Evolutionary conservation across 2,113 vertebrate genomes (phyloP).

Genomic region (Burhinus oedicnemus): DNA sequence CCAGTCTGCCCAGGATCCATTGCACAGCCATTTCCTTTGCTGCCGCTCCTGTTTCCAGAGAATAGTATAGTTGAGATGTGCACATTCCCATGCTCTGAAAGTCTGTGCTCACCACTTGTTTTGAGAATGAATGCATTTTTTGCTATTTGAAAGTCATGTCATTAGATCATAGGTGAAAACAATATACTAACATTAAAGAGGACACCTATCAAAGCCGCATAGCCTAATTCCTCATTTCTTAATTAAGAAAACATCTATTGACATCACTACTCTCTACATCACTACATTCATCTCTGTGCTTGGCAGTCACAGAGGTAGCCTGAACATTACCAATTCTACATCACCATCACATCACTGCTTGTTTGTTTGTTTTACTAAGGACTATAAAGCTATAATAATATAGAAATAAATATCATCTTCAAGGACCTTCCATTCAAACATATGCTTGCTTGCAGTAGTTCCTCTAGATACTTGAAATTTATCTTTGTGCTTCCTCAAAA

Average conservation of each 20-base stretch:
- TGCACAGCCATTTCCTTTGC: background rate
- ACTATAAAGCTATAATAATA: background rate
- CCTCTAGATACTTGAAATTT: background rate
- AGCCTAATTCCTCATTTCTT: background rate
- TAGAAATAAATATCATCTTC: background rate
- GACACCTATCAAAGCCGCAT: fast-evolving
- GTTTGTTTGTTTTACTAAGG: background rate
- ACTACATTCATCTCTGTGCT: background rate
- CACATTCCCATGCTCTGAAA: background rate
- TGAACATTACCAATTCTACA: background rate
- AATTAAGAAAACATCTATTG: background rate
- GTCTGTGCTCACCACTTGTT: background rate
- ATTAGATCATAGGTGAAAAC: background rate
- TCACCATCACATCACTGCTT: background rate
- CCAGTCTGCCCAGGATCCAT: background rate
- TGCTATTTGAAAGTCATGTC: background rate
- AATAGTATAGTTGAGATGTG: fast-evolving
- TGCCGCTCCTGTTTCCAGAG: background rate
- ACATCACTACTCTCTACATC: background rate
- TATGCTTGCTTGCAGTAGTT: background rate
- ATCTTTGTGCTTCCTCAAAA: background rate
- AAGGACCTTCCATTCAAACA: background rate
- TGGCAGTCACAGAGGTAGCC: background rate
- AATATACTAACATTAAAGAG: background rate
- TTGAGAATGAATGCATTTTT: background rate